A percentile compares a stretch with the other conserved stretches of the same genome.
Evolutionary conservation across 2,797 vertebrate species (phyloP).

Genomic region (Ispidina lecontei): DNA sequence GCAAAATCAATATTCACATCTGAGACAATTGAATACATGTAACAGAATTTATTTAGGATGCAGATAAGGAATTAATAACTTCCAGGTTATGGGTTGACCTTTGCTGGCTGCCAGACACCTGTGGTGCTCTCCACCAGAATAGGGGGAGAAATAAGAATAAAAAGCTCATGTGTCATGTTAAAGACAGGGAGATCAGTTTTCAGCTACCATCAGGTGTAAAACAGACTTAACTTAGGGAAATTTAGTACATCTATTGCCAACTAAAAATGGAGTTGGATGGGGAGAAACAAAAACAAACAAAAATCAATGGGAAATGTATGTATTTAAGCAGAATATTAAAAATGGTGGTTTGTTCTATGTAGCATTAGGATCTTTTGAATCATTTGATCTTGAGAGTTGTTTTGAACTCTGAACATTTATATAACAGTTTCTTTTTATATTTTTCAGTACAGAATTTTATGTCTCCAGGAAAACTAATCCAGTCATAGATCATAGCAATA

Average conservation of each 20-base stretch:
- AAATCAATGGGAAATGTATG: not conserved
- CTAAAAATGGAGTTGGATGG: not conserved
- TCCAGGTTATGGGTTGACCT: not conserved
- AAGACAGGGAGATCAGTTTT: not conserved
- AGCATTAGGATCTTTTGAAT: not conserved
- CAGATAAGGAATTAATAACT: not conserved
- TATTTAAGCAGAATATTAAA: not conserved
- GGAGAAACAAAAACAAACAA: not conserved
- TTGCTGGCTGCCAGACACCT: not conserved
- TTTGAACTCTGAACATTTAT: not conserved
- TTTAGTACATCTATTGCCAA: not conserved
- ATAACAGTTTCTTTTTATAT: not conserved
- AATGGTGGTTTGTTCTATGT: not conserved
- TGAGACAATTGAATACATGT: not conserved
- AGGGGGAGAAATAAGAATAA: not conserved
- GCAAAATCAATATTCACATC: not conserved
- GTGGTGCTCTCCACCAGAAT: not conserved
- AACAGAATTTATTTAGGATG: not conserved
- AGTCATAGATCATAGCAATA: no score
- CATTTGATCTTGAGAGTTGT: not conserved
- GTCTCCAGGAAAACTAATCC: not conserved
- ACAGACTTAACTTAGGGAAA: not conserved
- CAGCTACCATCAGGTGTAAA: not conserved
- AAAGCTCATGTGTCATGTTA: not conserved
- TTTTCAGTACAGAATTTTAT: accelerated